Evolutionary conservation across 2,888 invertebrate species (phyloP), one percentile per base, ranked within the genome.

Genomic region (Apodemia duryi): DNA sequence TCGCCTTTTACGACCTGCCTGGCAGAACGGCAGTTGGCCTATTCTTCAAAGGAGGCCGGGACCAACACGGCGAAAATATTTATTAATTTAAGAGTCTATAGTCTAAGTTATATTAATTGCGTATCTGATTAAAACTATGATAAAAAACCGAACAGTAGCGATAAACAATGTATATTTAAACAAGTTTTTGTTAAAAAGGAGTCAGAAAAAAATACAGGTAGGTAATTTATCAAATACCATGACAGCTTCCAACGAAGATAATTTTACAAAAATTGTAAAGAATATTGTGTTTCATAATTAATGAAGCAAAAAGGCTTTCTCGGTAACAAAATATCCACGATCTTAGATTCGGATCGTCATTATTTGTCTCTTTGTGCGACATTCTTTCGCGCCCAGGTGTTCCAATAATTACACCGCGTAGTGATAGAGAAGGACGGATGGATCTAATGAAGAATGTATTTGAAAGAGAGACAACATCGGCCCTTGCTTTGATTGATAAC

Each of bases 401-500:
- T 89, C 91, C 83, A 84, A 90, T 91, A 89, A 91, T 91, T 91
- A 90, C 84, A 85, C 85, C 81, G 82, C 80, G 81, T 82, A 78
- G 76, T 73, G 79, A 71, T 74, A 77, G 82, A 90, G 66, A 75
- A 77, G 74, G 89, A 91, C 68, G 71, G 74, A 70, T 66, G 74
- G 72, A 85, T 82, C 67, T 68, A 65, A 68, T 57, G 32, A 70
- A 72, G 69, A 67, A 54, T 70, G 69, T 41, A 63, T 49, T 61
- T 69, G 83, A 86, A 73, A 75, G 80, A 78, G 85, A 86, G 65
- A 72, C 67, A 75, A 71, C 61, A 77, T 63, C 72, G 77, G 82
- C 88, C 86, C 86, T 86, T 82, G 83, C 84, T 85, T 91, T 92
- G 92, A 92, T 92, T 92, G 92, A 92, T 92, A 92, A 91, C 92